Evolutionary conservation across 2,113 vertebrate genomes (phyloP).

Genomic region (Stigmatopora nigra): DNA sequence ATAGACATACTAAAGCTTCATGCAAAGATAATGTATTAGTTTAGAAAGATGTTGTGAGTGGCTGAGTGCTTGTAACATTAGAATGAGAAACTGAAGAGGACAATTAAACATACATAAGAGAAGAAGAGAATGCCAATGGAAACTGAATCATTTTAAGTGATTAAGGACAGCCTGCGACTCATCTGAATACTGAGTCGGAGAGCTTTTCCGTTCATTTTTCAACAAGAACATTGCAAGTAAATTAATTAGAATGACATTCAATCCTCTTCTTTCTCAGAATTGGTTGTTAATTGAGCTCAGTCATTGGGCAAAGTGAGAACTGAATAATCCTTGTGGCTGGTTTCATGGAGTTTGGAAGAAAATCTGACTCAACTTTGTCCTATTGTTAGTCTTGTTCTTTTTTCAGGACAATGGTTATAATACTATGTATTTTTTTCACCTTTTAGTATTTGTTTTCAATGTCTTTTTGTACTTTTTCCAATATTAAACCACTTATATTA

Average conservation of each 20-base stretch:
- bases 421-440: no score
- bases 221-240: constrained; percentile 6
- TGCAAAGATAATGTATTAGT: constrained; percentile 32
- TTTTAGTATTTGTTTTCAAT: no score
- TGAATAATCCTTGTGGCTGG: constrained; percentile 36
- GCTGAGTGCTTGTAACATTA: neutral
- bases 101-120: neutral
- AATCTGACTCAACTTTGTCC: neutral
- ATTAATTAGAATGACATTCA: constrained; percentile 27
- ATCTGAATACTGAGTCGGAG: constrained; percentile 2
- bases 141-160: constrained; percentile 5
- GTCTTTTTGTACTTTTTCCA: no score
- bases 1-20: constrained; percentile 13
- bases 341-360: constrained; percentile 21
- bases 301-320: constrained; percentile 28
- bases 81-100: constrained; percentile 14
- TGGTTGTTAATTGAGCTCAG: constrained; percentile 25
- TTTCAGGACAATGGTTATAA: no score
- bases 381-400: no score
- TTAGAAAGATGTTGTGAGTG: neutral
- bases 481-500: no score
- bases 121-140: neutral
- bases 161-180: constrained; percentile 2
- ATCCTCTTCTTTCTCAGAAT: constrained; percentile 12
- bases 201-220: constrained; percentile 6